phyloP scores from a whole-genome alignment of 2,888 invertebrate genomes.

The Branchellion lobata region DNA sequence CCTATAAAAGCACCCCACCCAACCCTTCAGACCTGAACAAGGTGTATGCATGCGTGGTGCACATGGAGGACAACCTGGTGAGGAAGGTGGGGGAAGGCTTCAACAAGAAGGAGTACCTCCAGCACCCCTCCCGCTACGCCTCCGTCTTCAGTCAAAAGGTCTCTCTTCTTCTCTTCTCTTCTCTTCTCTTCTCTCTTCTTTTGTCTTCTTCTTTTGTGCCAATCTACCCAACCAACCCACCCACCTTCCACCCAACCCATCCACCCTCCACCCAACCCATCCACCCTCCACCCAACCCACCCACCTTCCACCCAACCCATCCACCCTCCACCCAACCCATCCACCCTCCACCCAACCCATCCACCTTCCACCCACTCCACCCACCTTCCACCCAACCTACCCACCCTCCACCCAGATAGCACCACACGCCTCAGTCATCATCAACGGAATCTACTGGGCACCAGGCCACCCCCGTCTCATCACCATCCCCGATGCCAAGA shows the following conservation, averaged over 20 bases:
- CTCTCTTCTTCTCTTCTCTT: not conserved
- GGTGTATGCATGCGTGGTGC: slow-evolving; percentile 92
- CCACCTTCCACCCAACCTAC: not conserved
- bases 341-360: not conserved
- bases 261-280: not conserved
- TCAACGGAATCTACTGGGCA: slow-evolving; percentile 99
- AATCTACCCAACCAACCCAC: not conserved
- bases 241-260: not conserved
- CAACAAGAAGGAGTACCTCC: slow-evolving; percentile 84
- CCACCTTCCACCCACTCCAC: not conserved
- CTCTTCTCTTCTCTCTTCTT: not conserved
- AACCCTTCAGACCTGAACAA: slow-evolving; percentile 90
- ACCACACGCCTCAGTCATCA: slow-evolving; percentile 91
- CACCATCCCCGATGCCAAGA: slow-evolving; percentile 96
- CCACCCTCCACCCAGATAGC: slow-evolving; percentile 71
- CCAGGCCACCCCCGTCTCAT: slow-evolving; percentile 91
- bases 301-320: not conserved
- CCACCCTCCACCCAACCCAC: slow-evolving; percentile 56
- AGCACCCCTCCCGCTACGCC: slow-evolving; percentile 87
- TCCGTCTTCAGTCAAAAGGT: slow-evolving; percentile 92
- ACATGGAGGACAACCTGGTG: slow-evolving; percentile 87
- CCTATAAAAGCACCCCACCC: no score
- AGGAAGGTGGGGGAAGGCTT: slow-evolving; percentile 89
- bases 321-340: no score
- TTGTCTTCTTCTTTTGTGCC: no score